Conservation (phyloP, 2,797 vertebrate genomes). For the Sebastes glaucus region DNA sequence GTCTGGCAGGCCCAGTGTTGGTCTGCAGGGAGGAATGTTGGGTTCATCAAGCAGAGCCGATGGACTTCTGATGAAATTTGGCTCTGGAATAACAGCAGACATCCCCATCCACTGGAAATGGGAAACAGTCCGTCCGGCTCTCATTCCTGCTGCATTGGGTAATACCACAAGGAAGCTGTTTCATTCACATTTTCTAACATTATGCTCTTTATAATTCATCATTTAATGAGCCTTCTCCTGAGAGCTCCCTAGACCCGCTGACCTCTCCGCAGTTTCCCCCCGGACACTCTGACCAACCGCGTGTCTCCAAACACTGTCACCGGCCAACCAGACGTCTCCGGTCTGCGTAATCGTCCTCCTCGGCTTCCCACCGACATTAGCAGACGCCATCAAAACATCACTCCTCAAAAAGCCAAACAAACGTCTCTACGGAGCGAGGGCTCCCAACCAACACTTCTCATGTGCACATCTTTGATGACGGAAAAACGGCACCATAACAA, state of each 20-base stretch:
- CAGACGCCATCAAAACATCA: constrained; percentile 59
- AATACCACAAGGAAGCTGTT: constrained; percentile 36
- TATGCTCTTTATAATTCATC: constrained; percentile 26
- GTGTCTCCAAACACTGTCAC: constrained; percentile 27
- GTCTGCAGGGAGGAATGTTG: constrained; percentile 67
- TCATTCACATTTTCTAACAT: constrained; percentile 58
- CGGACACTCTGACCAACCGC: constrained; percentile 25
- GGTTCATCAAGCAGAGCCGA: constrained; percentile 40
- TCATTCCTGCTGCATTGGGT: constrained; percentile 45
- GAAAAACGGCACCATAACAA: constrained; percentile 56
- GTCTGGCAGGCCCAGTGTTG: constrained; percentile 44
- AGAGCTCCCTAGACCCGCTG: constrained; percentile 20
- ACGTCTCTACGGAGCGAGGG: constrained; percentile 5
- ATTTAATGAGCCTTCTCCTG: constrained; percentile 22
- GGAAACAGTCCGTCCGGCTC: constrained; percentile 19
- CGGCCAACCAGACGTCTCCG: constrained; percentile 46
- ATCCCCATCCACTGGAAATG: constrained; percentile 37
- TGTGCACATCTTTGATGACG: constrained; percentile 36
- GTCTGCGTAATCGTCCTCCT: constrained; percentile 37
- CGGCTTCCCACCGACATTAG: constrained; percentile 30
- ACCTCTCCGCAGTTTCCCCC: constrained; percentile 19
- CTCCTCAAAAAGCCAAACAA: constrained; percentile 49
- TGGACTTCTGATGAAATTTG: constrained; percentile 60
- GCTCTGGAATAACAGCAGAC: constrained; percentile 50
- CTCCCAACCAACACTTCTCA: constrained; percentile 6